Conservation (phyloP, 2,113 vertebrate genomes). For the Macquaria ambigua region DNA sequence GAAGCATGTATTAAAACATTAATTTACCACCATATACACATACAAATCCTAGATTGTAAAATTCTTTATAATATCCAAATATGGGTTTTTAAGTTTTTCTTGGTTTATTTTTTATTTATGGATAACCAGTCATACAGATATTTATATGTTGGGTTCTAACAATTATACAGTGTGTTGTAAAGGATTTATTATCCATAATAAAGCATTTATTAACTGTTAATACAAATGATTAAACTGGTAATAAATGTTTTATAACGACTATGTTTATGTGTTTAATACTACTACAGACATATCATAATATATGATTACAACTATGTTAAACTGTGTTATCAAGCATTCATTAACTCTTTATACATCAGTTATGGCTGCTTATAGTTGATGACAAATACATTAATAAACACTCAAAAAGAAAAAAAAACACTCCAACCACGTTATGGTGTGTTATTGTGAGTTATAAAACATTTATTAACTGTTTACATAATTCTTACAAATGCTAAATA, state of each 20-base stretch:
- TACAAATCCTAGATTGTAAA: neutral
- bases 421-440: neutral
- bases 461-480: neutral
- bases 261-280: no score
- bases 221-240: neutral
- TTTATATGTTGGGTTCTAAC: neutral
- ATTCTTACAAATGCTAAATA: neutral
- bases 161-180: neutral
- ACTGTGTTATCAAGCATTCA: neutral
- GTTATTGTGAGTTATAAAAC: neutral
- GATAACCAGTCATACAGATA: neutral
- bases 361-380: no score
- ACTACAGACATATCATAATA: neutral
- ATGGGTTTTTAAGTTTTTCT: no score
- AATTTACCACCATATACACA: neutral
- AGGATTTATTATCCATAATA: neutral
- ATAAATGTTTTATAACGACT: neutral
- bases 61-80: neutral
- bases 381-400: no score
- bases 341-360: no score
- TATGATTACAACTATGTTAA: neutral
- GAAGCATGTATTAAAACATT: neutral
- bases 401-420: no score
- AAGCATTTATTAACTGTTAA: neutral
- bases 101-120: neutral